Evolutionary conservation across 2,113 vertebrate genomes (phyloP), one percentile per base, ranked within the genome.

Genomic region (Pelecanus crispus): DNA sequence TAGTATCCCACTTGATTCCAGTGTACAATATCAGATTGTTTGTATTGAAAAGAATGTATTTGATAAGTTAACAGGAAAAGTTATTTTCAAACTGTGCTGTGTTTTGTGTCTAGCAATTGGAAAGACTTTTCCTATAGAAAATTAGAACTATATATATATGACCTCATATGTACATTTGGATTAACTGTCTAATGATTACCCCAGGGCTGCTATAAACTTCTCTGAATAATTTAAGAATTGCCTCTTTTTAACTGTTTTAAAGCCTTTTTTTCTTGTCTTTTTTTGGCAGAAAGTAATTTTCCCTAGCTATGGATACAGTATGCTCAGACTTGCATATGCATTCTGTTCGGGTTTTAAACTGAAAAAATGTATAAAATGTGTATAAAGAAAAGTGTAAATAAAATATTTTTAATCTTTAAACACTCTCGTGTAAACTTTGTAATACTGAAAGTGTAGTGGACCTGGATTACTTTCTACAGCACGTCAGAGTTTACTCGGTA

Each of bases 331-430:
- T 97, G 97, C 95, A 66, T 98, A 97, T 97, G 95, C n/a, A 71
- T 86, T 97, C 95, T 97, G 75, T 98, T 98, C 32, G 95, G 96
- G 95, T 98, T 98, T 98, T 97, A 97, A 98, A 97, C 92, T 94
- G 97, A 97, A 96, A 95, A 98, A 92, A 94, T 98, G 97, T 98
- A 98, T 97, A 98, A 98, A 98, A 96, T 97, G 85, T 98, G 97
- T 98, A 98, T 98, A 98, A 97, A 98, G 95, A 97, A 96, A 98
- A 98, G 80, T 98, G 98, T 98, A 98, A 98, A 98, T 98, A 98
- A 98, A 98, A 97, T 98, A 98, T 98, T 98, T 98, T 98, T 98
- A 96, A 98, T 97, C 98, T 98, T 98, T 98, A 98, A 98, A 77
- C n/a, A 58, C 42, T 95, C 34, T 87, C 55, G 88, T 94, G 97